These are phyloP conservation scores for Siniperca undulata DNA, from an alignment of 2,797 vertebrate genomes.

Conservation along the genomic window DNA sequence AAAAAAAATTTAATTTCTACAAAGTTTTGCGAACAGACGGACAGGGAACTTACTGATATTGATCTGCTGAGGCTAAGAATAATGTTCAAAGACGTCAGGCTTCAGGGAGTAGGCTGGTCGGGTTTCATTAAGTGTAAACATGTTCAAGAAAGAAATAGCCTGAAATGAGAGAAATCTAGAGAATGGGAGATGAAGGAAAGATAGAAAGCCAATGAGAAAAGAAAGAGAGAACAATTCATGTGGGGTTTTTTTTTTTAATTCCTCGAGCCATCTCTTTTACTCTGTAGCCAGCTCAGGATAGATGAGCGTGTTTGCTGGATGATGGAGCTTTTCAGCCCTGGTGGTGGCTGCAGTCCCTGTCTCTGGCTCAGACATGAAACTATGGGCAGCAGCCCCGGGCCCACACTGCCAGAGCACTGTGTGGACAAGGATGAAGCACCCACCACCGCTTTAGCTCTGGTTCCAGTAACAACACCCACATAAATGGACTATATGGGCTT, in stretches of 20 bases:
- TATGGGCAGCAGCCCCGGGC: constrained; percentile 53
- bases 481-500: constrained; percentile 65
- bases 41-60: constrained; percentile 69
- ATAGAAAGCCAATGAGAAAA: constrained; percentile 46
- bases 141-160: constrained; percentile 61
- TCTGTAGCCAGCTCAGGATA: constrained; percentile 60
- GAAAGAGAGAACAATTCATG: constrained; percentile 47
- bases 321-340: constrained; percentile 64
- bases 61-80: constrained; percentile 74
- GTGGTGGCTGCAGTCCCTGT: constrained; percentile 53
- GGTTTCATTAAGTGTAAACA: constrained; percentile 76
- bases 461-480: constrained; percentile 67
- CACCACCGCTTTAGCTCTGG: constrained; percentile 39
- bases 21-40: constrained; percentile 68
- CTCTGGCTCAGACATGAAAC: constrained; percentile 75
- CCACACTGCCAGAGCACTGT: constrained; percentile 58
- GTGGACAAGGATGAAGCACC: constrained; percentile 70
- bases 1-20: constrained; percentile 40
- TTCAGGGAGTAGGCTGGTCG: constrained; percentile 56
- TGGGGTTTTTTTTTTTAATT: constrained; percentile 12
- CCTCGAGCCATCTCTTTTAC: constrained; percentile 59
- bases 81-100: constrained; percentile 70
- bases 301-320: constrained; percentile 58
- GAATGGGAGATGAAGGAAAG: constrained; percentile 43
- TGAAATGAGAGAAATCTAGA: constrained; percentile 56